These are phyloP conservation scores for Nicator chloris DNA, from an alignment of 2,113 vertebrate species.

Conservation along the genomic window DNA sequence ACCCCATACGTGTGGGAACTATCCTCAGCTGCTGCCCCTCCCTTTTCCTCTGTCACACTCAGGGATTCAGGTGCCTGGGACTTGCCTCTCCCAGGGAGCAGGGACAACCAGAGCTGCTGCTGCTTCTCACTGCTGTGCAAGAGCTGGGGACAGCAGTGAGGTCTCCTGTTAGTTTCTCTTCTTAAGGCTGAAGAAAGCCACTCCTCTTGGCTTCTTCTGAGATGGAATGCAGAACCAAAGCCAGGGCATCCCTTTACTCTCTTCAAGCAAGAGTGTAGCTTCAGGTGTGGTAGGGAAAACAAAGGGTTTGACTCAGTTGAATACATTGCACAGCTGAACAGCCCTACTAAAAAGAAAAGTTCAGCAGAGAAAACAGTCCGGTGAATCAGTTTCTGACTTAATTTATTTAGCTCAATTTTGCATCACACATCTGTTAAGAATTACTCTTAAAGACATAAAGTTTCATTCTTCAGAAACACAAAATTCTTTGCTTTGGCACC, in stretches of 20 bases:
- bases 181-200: not conserved
- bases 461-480: not conserved
- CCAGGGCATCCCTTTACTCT: not conserved
- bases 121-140: accelerated
- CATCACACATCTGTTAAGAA: not conserved
- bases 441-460: not conserved
- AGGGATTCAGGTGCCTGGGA: not conserved
- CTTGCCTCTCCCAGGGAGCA: not conserved
- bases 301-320: not conserved
- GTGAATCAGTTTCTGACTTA: not conserved
- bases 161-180: not conserved
- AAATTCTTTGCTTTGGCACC: not conserved
- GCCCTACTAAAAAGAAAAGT: not conserved
- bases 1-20: not conserved
- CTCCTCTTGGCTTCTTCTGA: not conserved
- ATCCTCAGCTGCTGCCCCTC: not conserved
- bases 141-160: not conserved
- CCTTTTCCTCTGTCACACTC: not conserved
- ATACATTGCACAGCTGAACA: not conserved
- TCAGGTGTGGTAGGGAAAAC: not conserved
- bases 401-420: not conserved
- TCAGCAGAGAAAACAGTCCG: not conserved
- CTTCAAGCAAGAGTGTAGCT: not conserved
- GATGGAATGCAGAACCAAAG: not conserved
- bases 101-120: not conserved